Evolutionary conservation across 2,113 vertebrate species (phyloP), one percentile per base, ranked within the genome.

Genomic region (Prunella fulvescens): DNA sequence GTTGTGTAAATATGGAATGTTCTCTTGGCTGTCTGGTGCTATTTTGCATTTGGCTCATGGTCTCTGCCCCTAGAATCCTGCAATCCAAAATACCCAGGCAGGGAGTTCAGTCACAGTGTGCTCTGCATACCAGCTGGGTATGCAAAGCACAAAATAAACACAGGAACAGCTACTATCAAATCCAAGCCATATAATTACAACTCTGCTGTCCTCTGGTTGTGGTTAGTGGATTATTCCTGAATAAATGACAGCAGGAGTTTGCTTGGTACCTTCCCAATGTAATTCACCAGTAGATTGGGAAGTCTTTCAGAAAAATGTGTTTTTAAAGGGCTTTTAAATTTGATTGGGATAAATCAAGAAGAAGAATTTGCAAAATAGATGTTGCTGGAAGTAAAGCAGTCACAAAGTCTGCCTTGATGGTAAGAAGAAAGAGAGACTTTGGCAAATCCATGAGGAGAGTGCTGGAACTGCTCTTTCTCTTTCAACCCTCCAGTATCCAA

Each of bases 1-100:
- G 65, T 92, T 94, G 73, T 95, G 80, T 95, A 81, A 96, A 88
- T 93, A 90, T 50, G 76, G 90, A 94, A 88, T 86, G 33, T 93
- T 93, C 88, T 86, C 40, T 86, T 94, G 88, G 76, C 86, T 95
- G 62, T 9, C 79, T 83, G 70, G 39, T 90, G 61, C 71, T 95
- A 57, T 90, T 96, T 96, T 94, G 85, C 76, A 74, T 88, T 94
- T 96, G 92, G 94, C 90, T 93, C 26, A 2, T 37, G 67, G n/a
- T 81, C 80, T 50, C 71, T 88, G 88, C 90, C 88, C 85, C 64
- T 81, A 64, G 69, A 81, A 93, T 67, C 72, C 80, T 73, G 56
- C 64, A 90, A 56, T 81, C 71, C 78, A 51, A 94, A 93, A 90
- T 66, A 92, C 39, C 66, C 78, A 53, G 86, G 81, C 77, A 90